Evolutionary conservation across 2,113 vertebrate genomes (phyloP), one percentile per base, ranked within the genome.

Genomic region (Onychorhynchus coronatus): DNA sequence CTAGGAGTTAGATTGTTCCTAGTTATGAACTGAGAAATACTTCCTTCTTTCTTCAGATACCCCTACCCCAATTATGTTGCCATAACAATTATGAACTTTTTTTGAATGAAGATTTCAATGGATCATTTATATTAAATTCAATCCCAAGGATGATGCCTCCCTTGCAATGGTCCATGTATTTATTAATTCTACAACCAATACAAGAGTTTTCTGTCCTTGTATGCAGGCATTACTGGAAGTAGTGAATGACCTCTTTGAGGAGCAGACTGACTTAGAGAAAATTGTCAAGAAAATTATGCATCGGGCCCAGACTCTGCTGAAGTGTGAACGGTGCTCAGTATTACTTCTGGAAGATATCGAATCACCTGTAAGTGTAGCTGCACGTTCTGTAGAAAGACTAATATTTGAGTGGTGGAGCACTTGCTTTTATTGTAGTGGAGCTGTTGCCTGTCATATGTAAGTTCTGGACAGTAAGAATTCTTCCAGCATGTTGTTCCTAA

Each of bases 211-310:
- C 12, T 95, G 44, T 97, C 82, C 61, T 88, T 72, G 33, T 92
- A 68, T 85, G 53, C 93, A 99, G 99, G 99, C 99, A 76, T 98
- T 99, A 95, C 94, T 99, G 83, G 99, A 99, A 97, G 99, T 99
- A 49, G 99, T 99, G 94, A 99, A 99, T 95, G 99, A 99, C 88
- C 98, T 99, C 96, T 99, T 99, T 97, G 99, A 99, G 88, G 99
- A 99, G 96, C 99, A 99, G 97, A 99, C 99, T 55, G 99, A 99
- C 97, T 97, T 99, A 97, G 99, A 99, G 98, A 99, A 99, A 98
- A 99, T 99, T 94, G 99, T 99, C 89, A 99, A 99, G 98, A 99
- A 99, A 98, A 99, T 99, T 95, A 99, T 99, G 99, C 99, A 99
- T 95, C 99, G 99, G 37, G 99, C 99, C 62, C 99, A 99, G 98